Base-by-base conservation (phyloP, 2,888 invertebrate species). In the Dasysyrphus albostriatus region DNA sequence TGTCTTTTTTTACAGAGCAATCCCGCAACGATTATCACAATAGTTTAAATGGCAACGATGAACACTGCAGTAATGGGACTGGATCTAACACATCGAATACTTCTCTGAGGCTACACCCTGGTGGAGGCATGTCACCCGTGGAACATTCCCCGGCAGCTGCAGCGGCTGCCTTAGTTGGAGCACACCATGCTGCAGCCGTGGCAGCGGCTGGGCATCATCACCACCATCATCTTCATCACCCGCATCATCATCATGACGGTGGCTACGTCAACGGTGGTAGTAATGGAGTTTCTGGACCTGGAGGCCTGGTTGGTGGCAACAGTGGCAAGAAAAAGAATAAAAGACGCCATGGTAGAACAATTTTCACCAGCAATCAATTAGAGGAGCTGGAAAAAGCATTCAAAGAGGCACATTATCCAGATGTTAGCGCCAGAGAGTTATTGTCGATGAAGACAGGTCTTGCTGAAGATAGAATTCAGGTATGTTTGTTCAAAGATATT, bases 381-480 rank as follows among this genome's bases (percentile, higher is more conserved):
- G 99, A 99, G 94, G 99, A 99, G 93, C 94, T 99, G 93, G 99
- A 99, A 94, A 98, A 98, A 93, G 98, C 99, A 37, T 99, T 99
- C 95, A 98, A 98, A 93, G 99, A 99, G 92, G 99, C 99, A 59
- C 99, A 99, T 94, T 99, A 99, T 93, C 99, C 99, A 8, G 99
- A 99, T 93, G 99, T 99, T 89, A 98, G 98, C 93, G 98, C 99
- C 74, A 94, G 99, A 79, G 98, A 98, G 93, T 97, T 97, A 96
- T 94, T 98, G 89, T 97, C 97, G 82, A 95, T 98, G 90, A 97
- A 98, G 93, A 98, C 98, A 58, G 98, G 98, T 92, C 94, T 98
- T 69, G 98, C 98, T 49, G 98, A 98, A 92, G 98, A 98, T 93
- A 95, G 98, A 93, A 98, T 98, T 95, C 98, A 98, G 96, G 98